Base-by-base conservation (phyloP, 2,113 vertebrate species). In the Corvus hawaiiensis region DNA sequence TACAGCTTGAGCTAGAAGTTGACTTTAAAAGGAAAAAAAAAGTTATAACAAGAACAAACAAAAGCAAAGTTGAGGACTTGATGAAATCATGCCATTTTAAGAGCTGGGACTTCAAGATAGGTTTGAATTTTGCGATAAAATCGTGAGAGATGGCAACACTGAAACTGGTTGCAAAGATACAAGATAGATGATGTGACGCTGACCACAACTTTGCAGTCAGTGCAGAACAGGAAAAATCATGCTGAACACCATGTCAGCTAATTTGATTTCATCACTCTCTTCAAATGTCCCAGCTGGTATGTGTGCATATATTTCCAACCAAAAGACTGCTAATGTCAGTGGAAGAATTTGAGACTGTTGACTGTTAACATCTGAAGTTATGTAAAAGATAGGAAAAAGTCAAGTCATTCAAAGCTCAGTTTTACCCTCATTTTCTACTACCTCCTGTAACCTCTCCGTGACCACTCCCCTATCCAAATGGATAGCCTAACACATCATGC, bases 181-280 rank as follows among this genome's bases (percentile, higher is more conserved):
- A 88, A 86, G 62, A 94, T 52, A 84, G 90, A 88, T 89, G 87
- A 88, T 87, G 79, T 2, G 96, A 93, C 1, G 41, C 80, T 96
- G 96, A 96, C 85, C 92, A 84, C 94, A 95, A 68, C 88, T 89
- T 90, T 72, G 88, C 93, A 95, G 94, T 95, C 96, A 85, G 78
- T 93, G 84, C 69, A 79, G 85, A 92, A 92, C 88, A 94, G 92
- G 94, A 93, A 95, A 94, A 93, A 95, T 94, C 83, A 86, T 96
- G 80, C 83, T 96, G 77, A 96, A 63, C 72, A 92, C n/a, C 68
- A 44, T 92, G 93, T 95, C 90, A 96, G 92, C 88, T 92, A 92
- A 84, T 92, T 89, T 93, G 90, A 94, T 94, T 93, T 95, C 86
- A 75, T 84, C 10, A 13, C 61, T 89, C 15, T 84, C 56, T 89